A percentile compares a stretch with the other conserved stretches of the same genome.
These are phyloP conservation scores for Cheirogaleus major DNA, from an alignment of 2,797 vertebrate genomes.

Conservation along the genomic window DNA sequence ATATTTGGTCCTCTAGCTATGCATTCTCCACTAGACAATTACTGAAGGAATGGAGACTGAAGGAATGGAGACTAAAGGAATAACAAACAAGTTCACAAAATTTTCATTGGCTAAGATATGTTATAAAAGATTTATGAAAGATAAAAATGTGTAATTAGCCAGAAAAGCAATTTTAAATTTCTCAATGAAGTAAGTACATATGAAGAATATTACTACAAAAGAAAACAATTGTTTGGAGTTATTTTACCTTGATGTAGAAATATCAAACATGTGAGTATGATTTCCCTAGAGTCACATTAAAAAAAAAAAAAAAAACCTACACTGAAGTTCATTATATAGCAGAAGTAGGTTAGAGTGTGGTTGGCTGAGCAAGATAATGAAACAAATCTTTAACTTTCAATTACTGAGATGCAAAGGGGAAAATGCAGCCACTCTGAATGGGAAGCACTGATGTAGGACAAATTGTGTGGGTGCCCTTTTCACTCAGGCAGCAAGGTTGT, in stretches of 20 bases:
- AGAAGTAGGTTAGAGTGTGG: slow-evolving; percentile 20
- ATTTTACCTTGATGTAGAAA: slow-evolving; percentile 43
- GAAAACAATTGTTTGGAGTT: neutral
- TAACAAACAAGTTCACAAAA: neutral
- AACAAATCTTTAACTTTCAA: slow-evolving; percentile 55
- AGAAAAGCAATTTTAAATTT: neutral
- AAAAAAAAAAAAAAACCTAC: neutral
- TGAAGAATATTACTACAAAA: neutral
- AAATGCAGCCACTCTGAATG: neutral
- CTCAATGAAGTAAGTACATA: neutral
- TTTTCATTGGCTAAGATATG: neutral
- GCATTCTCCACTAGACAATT: neutral
- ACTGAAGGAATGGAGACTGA: neutral
- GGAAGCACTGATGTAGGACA: neutral
- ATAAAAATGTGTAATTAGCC: neutral
- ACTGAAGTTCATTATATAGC: neutral
- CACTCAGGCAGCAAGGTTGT: neutral
- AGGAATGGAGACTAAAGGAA: too few relatives aligned
- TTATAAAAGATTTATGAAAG: neutral
- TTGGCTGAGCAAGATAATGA: slow-evolving; percentile 45
- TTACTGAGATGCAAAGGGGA: slow-evolving; percentile 34
- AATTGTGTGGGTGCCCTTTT: neutral
- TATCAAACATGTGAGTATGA: neutral
- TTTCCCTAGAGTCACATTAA: neutral
- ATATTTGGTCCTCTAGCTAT: neutral